Evolutionary conservation across 2,113 vertebrate genomes (phyloP).

Genomic region (Bufo bufo): DNA sequence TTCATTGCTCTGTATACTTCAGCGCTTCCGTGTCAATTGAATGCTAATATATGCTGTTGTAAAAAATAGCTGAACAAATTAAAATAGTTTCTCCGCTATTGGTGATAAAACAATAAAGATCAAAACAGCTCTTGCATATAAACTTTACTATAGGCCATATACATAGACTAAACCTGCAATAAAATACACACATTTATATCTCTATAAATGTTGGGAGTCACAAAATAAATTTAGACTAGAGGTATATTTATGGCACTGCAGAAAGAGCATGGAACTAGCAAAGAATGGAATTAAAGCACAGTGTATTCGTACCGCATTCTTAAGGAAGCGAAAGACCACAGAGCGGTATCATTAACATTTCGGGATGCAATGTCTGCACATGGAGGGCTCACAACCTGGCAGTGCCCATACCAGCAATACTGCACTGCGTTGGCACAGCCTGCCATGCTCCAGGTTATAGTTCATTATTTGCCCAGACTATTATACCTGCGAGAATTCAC

Average conservation of each 20-base stretch:
- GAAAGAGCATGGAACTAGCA: neutral
- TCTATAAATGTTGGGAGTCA: conserved; percentile 16
- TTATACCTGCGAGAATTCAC: neutral
- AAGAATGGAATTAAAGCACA: neutral
- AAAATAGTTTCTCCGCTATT: conserved; percentile 14
- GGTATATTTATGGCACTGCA: conserved; percentile 4
- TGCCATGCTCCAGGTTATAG: neutral
- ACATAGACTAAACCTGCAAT: conserved; percentile 14
- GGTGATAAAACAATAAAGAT: conserved; percentile 24
- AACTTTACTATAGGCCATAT: conserved; percentile 16
- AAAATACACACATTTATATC: conserved; percentile 22
- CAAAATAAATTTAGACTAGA: conserved; percentile 3
- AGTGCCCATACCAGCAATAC: neutral
- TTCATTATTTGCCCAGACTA: neutral
- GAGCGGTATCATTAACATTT: neutral
- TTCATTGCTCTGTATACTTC: neutral
- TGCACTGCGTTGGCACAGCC: neutral
- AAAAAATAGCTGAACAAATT: conserved; percentile 28
- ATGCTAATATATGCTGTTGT: conserved; percentile 13
- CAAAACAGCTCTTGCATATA: conserved; percentile 26
- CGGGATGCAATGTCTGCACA: neutral
- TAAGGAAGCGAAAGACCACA: neutral
- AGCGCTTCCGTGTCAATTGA: neutral
- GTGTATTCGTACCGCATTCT: neutral
- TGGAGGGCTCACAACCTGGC: neutral